Evolutionary conservation across 1,140 invertebrate genomes (phyloP), one percentile per base, ranked within the genome.

Genomic region (Sitodiplosis mosellana): DNA sequence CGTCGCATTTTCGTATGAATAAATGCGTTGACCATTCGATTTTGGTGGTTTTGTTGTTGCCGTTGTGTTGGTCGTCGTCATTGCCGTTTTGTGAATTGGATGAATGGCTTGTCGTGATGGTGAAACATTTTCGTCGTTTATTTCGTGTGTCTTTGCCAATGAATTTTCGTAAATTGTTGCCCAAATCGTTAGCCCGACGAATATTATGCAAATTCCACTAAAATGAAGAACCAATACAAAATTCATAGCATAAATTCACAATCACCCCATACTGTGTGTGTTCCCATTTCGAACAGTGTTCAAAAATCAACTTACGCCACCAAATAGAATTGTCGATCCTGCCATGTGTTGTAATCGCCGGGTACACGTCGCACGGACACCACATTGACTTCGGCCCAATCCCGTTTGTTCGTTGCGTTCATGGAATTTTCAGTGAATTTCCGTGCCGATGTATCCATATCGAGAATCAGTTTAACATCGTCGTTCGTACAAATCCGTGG

Each of bases 251-350:
- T 8, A 17, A 45, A 27, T 33, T 17, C 14, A 3, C 19, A 27
- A 27, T 27, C 27, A 27, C 3, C 27, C 10, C 27, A 27, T n/a
- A n/a, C n/a, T n/a, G n/a, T n/a, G n/a, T n/a, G n/a, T n/a, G n/a
- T n/a, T n/a, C n/a, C n/a, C n/a, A n/a, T n/a, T n/a, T n/a, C n/a
- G n/a, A n/a, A n/a, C n/a, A n/a, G n/a, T n/a, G n/a, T n/a, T n/a
- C n/a, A n/a, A n/a, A n/a, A n/a, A n/a, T 46, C 54, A 17, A 70
- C 76, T 76, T 66, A 86, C 82, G 73, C 71, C 33, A 84, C 66
- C 49, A 84, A 70, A 56, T 78, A 77, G 49, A 84, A 72, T 59
- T 81, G 84, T 11, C 71, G 59, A 63, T 87, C 82, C 10, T 64
- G 58, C 56, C 73, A 72, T 19, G 80, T 56, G 15, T 69, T 70